phyloP scores from a whole-genome alignment of 2,888 invertebrate species.

The Ectemnius cavifrons region DNA sequence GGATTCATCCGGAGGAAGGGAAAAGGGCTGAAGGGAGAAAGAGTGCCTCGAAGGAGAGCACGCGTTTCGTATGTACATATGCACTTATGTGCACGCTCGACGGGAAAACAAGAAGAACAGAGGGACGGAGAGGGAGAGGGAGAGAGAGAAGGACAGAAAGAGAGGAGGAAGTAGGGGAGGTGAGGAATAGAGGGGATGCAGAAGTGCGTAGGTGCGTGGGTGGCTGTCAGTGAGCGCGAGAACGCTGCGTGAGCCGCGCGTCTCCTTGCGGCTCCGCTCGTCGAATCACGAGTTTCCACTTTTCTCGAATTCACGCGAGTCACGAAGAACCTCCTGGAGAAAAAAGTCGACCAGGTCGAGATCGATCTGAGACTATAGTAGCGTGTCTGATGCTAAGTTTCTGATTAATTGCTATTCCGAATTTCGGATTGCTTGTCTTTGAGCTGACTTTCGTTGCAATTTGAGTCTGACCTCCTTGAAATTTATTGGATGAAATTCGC shows the following conservation, averaged over 20 bases:
- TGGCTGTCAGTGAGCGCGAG: slow-evolving; percentile 65
- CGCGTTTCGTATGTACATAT: slow-evolving; percentile 3
- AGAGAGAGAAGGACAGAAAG: not conserved
- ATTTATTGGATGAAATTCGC: too few species aligned
- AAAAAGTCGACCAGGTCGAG: not conserved
- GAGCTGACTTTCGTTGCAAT: too few species aligned
- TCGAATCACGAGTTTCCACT: slow-evolving; percentile 18
- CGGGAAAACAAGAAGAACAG: slow-evolving; percentile 26
- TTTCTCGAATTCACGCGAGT: slow-evolving; percentile 1
- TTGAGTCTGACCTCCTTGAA: too few species aligned
- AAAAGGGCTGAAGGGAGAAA: slow-evolving; percentile 9
- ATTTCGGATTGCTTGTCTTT: not conserved
- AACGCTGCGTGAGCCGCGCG: slow-evolving; percentile 59
- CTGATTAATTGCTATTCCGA: too few species aligned
- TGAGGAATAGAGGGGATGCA: slow-evolving; percentile 18
- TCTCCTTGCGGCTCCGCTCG: slow-evolving; percentile 43
- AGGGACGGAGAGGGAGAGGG: not conserved
- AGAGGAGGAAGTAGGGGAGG: not conserved
- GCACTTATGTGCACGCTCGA: not conserved
- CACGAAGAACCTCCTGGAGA: not conserved
- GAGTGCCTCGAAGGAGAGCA: slow-evolving; percentile 13
- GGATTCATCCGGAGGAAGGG: not conserved
- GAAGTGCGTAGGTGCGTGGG: slow-evolving; percentile 65
- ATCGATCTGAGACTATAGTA: not conserved
- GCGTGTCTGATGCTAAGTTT: not conserved